These are phyloP conservation scores for Chitala chitala DNA, from an alignment of 2,113 vertebrate species.

Conservation along the genomic window DNA sequence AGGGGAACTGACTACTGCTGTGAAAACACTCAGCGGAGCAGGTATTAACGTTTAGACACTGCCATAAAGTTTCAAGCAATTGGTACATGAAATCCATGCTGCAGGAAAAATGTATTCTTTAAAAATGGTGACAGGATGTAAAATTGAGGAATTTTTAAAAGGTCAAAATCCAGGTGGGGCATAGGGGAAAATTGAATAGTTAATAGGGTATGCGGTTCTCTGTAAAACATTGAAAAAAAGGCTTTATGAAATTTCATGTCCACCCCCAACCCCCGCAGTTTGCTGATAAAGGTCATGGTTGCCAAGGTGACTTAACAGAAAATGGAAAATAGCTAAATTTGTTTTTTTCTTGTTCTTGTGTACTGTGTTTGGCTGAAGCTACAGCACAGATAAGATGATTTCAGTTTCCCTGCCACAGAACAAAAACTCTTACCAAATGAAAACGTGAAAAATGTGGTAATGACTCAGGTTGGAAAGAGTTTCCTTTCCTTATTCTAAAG, in stretches of 20 bases:
- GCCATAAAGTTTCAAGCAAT: too few relatives aligned
- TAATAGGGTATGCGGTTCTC: too few relatives aligned
- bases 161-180: too few relatives aligned
- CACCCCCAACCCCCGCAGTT: constrained; percentile 56
- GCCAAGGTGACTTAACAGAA: constrained; percentile 70
- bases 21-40: background rate
- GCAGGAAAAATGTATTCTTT: background rate
- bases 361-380: constrained; percentile 41
- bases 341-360: constrained; percentile 51
- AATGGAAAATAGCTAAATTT: constrained; percentile 62
- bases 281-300: constrained; percentile 78
- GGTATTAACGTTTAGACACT: background rate
- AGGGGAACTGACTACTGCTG: background rate
- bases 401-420: constrained; percentile 50
- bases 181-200: too few relatives aligned
- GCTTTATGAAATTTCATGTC: constrained; percentile 2
- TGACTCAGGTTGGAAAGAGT: constrained; percentile 42
- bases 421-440: constrained; percentile 52
- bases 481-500: constrained; percentile 14
- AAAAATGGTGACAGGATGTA: background rate
- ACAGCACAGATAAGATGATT: constrained; percentile 58
- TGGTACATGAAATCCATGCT: too few relatives aligned
- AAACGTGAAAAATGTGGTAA: constrained; percentile 49
- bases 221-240: too few relatives aligned
- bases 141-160: background rate